Conservation (phyloP, 2,113 vertebrate species). For the Ondatra zibethicus region DNA sequence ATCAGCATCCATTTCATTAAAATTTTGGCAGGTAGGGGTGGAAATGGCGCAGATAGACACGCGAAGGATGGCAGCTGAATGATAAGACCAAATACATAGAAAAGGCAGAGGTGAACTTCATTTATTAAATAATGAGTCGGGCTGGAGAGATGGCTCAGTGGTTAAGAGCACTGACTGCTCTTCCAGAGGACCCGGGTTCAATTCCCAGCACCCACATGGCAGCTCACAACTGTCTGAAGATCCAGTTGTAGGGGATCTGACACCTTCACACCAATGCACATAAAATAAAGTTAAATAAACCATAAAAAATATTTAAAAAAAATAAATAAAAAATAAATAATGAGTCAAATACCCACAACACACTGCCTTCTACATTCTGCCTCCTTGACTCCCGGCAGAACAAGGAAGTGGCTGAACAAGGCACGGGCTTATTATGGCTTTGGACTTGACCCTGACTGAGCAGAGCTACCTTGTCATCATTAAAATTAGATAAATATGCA, state of each 20-base stretch:
- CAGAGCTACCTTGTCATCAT: neutral
- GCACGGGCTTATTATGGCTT: neutral
- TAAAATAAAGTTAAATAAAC: too few species aligned
- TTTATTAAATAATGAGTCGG: constrained; percentile 54
- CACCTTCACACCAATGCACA: too few species aligned
- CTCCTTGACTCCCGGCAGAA: neutral
- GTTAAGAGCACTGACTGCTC: too few species aligned
- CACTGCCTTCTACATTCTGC: neutral
- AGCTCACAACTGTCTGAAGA: too few species aligned
- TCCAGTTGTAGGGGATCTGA: too few species aligned
- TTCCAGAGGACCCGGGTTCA: too few species aligned
- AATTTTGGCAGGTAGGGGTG: constrained; percentile 66
- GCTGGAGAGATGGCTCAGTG: too few species aligned
- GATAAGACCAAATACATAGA: neutral
- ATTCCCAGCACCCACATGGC: too few species aligned
- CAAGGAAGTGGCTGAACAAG: neutral
- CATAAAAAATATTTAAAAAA: too few species aligned
- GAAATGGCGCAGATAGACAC: constrained; percentile 46
- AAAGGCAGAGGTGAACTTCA: constrained; percentile 24
- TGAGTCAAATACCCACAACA: neutral
- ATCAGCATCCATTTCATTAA: constrained; percentile 77
- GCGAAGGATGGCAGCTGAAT: constrained; percentile 23
- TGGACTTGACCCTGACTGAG: neutral
- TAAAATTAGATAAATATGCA: neutral
- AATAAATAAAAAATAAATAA: too few species aligned